Conservation (phyloP, 2,113 vertebrate genomes). For the Etheostoma spectabile region DNA sequence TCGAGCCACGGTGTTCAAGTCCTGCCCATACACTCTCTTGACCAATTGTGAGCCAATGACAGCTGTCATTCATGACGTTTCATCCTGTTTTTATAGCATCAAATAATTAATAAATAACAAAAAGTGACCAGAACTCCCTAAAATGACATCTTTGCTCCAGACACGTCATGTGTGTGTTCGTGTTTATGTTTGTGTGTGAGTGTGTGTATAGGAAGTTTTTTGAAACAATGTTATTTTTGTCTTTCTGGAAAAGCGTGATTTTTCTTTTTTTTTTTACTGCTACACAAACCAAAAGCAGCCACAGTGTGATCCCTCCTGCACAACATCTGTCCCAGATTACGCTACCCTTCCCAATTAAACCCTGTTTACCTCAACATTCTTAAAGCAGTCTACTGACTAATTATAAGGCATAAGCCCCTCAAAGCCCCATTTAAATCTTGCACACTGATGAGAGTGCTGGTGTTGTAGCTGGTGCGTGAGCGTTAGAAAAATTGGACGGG, state of each 20-base stretch:
- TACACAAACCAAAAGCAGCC: conserved; percentile 57
- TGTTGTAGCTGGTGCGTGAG: conserved; percentile 18
- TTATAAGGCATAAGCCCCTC: conserved; percentile 69
- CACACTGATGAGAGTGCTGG: conserved; percentile 45
- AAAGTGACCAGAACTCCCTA: too few relatives aligned
- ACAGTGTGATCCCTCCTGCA: conserved; percentile 57
- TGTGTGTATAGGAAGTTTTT: not conserved
- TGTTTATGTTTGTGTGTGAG: not conserved
- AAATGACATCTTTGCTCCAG: too few relatives aligned
- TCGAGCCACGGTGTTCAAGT: too few relatives aligned
- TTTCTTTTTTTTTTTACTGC: not conserved
- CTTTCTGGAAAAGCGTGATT: conserved; percentile 15
- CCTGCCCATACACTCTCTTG: too few relatives aligned
- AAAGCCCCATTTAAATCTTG: conserved; percentile 59
- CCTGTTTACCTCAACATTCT: conserved; percentile 74
- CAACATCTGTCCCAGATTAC: conserved; percentile 76
- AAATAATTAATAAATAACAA: too few relatives aligned
- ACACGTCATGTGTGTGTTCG: too few relatives aligned
- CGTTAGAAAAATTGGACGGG: conserved; percentile 39
- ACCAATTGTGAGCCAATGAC: too few relatives aligned
- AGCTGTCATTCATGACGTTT: too few relatives aligned
- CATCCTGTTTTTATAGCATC: too few relatives aligned
- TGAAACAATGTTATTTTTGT: conserved; percentile 49
- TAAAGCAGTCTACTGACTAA: conserved; percentile 69
- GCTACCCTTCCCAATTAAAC: conserved; percentile 74